Evolutionary conservation across 2,113 vertebrate species (phyloP).

Genomic region (Chascanopsetta lugubris): DNA sequence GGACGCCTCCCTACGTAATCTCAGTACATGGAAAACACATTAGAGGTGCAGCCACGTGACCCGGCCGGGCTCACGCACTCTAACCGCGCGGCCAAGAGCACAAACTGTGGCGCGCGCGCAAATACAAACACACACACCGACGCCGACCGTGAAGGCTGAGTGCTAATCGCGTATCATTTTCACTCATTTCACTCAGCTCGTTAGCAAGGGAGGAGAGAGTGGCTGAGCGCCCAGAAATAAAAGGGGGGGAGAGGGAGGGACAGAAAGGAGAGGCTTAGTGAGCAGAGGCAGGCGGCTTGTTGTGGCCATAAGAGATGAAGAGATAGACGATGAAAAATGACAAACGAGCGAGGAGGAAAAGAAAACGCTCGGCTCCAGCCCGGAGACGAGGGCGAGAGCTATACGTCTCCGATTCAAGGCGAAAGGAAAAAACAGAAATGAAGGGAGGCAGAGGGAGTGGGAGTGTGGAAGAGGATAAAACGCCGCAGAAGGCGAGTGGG

Average conservation of each 20-base stretch:
- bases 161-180: slow-evolving; percentile 74
- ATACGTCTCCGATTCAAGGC: slow-evolving; percentile 1
- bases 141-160: slow-evolving; percentile 33
- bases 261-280: background rate
- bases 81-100: background rate
- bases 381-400: slow-evolving; percentile 32
- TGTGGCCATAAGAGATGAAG: slow-evolving; percentile 10
- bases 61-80: background rate
- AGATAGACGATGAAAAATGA: slow-evolving; percentile 18
- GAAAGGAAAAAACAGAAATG: slow-evolving; percentile 22
- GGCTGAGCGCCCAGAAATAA: slow-evolving; percentile 59
- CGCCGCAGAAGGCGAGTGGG: slow-evolving; percentile 50
- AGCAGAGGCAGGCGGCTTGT: slow-evolving; percentile 15
- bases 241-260: slow-evolving; percentile 26
- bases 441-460: slow-evolving; percentile 47
- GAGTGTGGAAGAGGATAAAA: slow-evolving; percentile 60
- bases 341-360: slow-evolving; percentile 27
- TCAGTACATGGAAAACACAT: slow-evolving; percentile 45
- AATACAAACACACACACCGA: background rate
- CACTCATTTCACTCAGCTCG: slow-evolving; percentile 59
- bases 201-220: slow-evolving; percentile 62
- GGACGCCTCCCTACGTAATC: slow-evolving; percentile 12
- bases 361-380: slow-evolving; percentile 6
- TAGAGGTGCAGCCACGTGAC: slow-evolving; percentile 8
- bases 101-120: background rate